These are phyloP conservation scores for Eristalinus sepulchralis DNA, from an alignment of 2,888 invertebrate species.

Conservation along the genomic window DNA sequence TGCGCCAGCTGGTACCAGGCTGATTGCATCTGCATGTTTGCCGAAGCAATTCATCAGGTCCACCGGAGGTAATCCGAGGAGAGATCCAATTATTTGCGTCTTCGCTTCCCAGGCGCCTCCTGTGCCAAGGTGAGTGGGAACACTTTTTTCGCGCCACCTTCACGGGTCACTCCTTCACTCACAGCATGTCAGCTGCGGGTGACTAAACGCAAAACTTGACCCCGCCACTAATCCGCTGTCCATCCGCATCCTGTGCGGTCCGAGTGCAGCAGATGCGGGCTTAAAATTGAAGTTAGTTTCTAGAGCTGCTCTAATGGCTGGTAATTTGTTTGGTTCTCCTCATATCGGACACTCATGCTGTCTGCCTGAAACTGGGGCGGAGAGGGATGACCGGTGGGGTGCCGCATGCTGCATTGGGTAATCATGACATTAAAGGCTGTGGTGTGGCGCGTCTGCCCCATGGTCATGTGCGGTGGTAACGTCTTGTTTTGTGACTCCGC, in stretches of 20 bases:
- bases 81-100: slow-evolving; percentile 58
- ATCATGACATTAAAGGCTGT: slow-evolving; percentile 58
- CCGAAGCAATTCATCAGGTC: slow-evolving; percentile 56
- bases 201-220: slow-evolving; percentile 46
- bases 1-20: slow-evolving; percentile 57
- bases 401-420: slow-evolving; percentile 38
- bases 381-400: neutral
- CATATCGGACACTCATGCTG: slow-evolving; percentile 11
- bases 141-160: slow-evolving; percentile 16
- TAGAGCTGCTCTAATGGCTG: slow-evolving; percentile 61
- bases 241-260: slow-evolving; percentile 61
- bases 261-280: slow-evolving; percentile 44
- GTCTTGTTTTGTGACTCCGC: slow-evolving; percentile 65
- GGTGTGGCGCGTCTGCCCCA: slow-evolving; percentile 14
- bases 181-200: slow-evolving; percentile 48
- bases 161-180: slow-evolving; percentile 30
- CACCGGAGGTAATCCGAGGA: slow-evolving; percentile 48
- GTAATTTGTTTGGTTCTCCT: slow-evolving; percentile 60
- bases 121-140: slow-evolving; percentile 11
- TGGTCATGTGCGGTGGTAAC: slow-evolving; percentile 53
- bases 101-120: slow-evolving; percentile 30
- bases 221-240: slow-evolving; percentile 25
- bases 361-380: neutral
- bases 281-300: slow-evolving; percentile 37
- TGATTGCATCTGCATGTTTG: slow-evolving; percentile 63